Evolutionary conservation across 2,113 vertebrate species (phyloP), one percentile per base, ranked within the genome.

Genomic region (Halichoeres trimaculatus): DNA sequence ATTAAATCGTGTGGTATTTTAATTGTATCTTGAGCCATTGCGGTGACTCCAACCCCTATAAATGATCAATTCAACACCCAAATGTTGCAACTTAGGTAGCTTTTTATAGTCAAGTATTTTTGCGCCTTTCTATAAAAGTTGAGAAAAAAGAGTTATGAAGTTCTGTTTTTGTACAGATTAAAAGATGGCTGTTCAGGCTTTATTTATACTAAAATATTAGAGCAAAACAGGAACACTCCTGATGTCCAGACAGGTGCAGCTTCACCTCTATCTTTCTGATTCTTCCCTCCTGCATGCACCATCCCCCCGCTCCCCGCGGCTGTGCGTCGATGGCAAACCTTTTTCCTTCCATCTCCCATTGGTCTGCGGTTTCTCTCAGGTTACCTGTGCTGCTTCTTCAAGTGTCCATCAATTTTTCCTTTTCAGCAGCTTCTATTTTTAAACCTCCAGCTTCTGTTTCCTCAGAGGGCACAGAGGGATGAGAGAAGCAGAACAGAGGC

Each of bases 361-460:
- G 7, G 2, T 72, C 74, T 79, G 66, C 2, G 9, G 17, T 64
- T 63, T 65, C 45, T 83, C 84, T 91, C 83, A 64, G 30, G 63
- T 91, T 88, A 81, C 80, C 64, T 67, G 68, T 71, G 74, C 67
- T 71, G n/a, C 35, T 56, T 48, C 74, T 87, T 67, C 14, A 67
- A 70, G 48, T 69, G 59, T 83, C 79, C 63, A 64, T 76, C 70
- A 51, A 38, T 41, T 70, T 85, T 61, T 34, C 61, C 65, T 67
- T 52, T 78, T 71, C 71, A 72, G 51, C 62, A 62, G 41, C 64
- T 53, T 70, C 75, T 89, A 81, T 90, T 87, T 90, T 84, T 88
- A 84, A 81, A 80, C 2, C 1, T 24, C 54, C 63, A 57, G 74
- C 72, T 64, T 63, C 76, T 64, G 55, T 74, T 76, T 76, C 41